A percentile compares a stretch with the other conserved stretches of the same genome.
phyloP scores from a whole-genome alignment of 30 jellyfish, hydroid and myxozoan species.

The Thelohanellus kitauei region DNA sequence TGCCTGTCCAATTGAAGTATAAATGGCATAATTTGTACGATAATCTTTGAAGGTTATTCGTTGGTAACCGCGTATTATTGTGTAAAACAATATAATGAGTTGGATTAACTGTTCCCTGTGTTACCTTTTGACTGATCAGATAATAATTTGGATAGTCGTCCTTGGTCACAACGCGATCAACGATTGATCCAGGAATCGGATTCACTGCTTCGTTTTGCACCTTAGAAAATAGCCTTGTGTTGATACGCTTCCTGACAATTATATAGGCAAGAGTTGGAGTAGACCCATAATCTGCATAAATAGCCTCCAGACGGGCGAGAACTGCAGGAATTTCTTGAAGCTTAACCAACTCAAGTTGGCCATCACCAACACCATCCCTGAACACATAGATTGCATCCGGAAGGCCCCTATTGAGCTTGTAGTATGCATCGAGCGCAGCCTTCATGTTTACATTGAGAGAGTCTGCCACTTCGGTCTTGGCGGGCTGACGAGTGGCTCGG shows the following conservation, averaged over 20 bases:
- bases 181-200: slow-evolving; percentile 86
- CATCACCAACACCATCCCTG: slow-evolving; percentile 99
- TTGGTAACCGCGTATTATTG: slow-evolving; percentile 49
- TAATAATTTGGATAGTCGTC: slow-evolving; percentile 42
- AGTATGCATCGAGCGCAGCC: slow-evolving; percentile 42
- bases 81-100: slow-evolving; percentile 37
- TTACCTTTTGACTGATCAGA: slow-evolving; percentile 61
- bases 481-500: not conserved
- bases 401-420: slow-evolving; percentile 20
- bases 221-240: slow-evolving; percentile 23
- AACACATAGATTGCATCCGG: slow-evolving; percentile 61
- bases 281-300: not conserved
- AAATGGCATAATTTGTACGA: slow-evolving; percentile 69
- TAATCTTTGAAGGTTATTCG: slow-evolving; percentile 62
- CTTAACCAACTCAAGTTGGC: slow-evolving; percentile 14
- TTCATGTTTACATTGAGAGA: not conserved
- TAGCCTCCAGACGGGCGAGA: slow-evolving; percentile 10
- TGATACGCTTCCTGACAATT: slow-evolving; percentile 51
- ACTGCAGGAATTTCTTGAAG: slow-evolving; percentile 62
- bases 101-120: slow-evolving; percentile 97
- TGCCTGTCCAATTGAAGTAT: slow-evolving; percentile 96
- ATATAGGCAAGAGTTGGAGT: slow-evolving; percentile 62
- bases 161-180: slow-evolving; percentile 40
- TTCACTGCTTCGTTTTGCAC: slow-evolving; percentile 19
- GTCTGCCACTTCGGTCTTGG: not conserved